These are phyloP conservation scores for Labia minor DNA, from an alignment of 2,888 invertebrate genomes.

Conservation along the genomic window DNA sequence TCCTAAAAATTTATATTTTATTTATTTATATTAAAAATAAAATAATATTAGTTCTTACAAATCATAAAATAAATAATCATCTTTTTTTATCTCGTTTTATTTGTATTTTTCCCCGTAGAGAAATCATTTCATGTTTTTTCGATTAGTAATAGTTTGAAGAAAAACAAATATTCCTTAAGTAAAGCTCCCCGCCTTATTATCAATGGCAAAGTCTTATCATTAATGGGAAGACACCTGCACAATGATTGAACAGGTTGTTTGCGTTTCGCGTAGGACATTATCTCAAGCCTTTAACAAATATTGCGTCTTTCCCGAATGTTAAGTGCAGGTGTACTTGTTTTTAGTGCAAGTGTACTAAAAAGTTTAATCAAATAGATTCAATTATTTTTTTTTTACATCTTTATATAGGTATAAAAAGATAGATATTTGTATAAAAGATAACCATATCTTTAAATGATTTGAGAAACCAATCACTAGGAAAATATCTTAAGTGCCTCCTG, in stretches of 20 bases:
- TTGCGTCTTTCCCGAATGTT: background rate
- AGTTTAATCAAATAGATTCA: background rate
- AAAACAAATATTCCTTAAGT: background rate
- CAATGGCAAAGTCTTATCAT: background rate
- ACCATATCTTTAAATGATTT: background rate
- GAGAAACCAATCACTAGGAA: background rate
- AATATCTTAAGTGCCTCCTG: background rate
- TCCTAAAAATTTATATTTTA: no score
- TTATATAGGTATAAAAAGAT: background rate
- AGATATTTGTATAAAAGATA: background rate
- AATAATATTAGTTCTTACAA: no score
- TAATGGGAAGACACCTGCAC: conserved; percentile 8
- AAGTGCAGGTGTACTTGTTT: background rate
- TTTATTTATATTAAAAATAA: no score
- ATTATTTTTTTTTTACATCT: background rate
- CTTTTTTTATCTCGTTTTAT: no score
- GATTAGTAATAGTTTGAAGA: no score
- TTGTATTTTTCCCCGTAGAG: no score
- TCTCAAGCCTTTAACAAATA: conserved; percentile 3
- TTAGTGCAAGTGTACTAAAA: background rate
- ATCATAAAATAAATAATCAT: no score
- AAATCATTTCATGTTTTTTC: no score
- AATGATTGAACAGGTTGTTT: conserved; percentile 1
- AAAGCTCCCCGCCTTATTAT: background rate
- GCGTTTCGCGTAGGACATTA: background rate